A percentile compares a stretch with the other conserved stretches of the same genome.
These are phyloP conservation scores for Tetropium fuscum DNA, from an alignment of 2,888 invertebrate species.

Conservation along the genomic window DNA sequence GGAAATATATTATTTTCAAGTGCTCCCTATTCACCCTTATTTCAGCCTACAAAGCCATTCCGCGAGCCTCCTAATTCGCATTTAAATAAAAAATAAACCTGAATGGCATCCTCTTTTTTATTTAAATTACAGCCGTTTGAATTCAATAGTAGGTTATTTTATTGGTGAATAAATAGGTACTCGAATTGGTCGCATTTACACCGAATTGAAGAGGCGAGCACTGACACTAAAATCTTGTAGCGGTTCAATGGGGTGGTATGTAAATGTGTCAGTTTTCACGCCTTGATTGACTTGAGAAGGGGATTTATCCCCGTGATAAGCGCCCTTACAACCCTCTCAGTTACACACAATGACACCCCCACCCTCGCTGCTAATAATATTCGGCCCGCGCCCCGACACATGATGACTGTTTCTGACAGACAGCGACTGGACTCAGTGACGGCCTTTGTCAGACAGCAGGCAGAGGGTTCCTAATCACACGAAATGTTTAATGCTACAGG, in stretches of 20 bases:
- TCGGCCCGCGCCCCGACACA: constrained; percentile 47
- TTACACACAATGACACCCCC: constrained; percentile 53
- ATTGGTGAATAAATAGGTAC: constrained; percentile 39
- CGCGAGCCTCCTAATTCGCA: constrained; percentile 1
- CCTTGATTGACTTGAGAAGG: constrained; percentile 62
- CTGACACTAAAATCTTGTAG: constrained; percentile 54
- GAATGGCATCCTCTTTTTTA: constrained; percentile 8
- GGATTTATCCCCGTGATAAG: constrained; percentile 33
- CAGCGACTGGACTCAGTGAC: constrained; percentile 54
- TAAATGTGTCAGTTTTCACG: constrained; percentile 67
- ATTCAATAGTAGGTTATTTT: constrained; percentile 17
- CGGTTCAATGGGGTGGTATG: constrained; percentile 63
- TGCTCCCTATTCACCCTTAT: no score
- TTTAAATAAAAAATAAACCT: constrained; percentile 14
- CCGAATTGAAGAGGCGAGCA: constrained; percentile 37
- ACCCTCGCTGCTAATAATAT: constrained; percentile 53
- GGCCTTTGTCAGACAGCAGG: constrained; percentile 50
- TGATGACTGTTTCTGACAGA: constrained; percentile 57
- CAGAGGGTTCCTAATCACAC: constrained; percentile 43
- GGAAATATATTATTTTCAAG: no score
- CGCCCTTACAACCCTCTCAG: constrained; percentile 50
- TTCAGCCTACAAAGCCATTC: no score
- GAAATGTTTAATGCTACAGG: constrained; percentile 2
- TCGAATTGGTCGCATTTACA: constrained; percentile 39
- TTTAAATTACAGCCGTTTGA: constrained; percentile 11